phyloP scores from a whole-genome alignment of 2,113 vertebrate species.

The Datnioides undecimradiatus region DNA sequence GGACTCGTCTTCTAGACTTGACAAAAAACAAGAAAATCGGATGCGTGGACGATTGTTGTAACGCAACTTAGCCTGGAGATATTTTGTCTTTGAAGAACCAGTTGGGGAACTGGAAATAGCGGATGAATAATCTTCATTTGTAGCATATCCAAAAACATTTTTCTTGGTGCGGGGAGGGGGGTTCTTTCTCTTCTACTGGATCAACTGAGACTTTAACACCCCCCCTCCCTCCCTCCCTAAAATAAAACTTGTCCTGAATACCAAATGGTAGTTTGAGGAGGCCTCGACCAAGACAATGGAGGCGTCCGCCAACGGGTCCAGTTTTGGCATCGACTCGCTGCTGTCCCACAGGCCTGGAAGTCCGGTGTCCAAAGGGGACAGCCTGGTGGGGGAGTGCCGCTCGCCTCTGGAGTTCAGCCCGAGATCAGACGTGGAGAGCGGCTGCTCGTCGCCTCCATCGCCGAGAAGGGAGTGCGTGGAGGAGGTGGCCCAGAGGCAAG shows the following conservation, averaged over 20 bases:
- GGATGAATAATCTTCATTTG: conserved; percentile 66
- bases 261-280: conserved; percentile 84
- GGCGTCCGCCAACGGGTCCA: conserved; percentile 92
- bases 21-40: conserved; percentile 49
- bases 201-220: conserved; percentile 60
- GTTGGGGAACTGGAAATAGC: conserved; percentile 51
- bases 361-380: conserved; percentile 92
- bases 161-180: conserved; percentile 27
- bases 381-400: conserved; percentile 89
- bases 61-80: conserved; percentile 73
- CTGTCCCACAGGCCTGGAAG: conserved; percentile 94
- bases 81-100: conserved; percentile 51
- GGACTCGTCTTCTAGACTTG: conserved; percentile 39
- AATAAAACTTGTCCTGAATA: conserved; percentile 75
- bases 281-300: conserved; percentile 87
- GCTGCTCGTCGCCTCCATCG: conserved; percentile 92
- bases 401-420: conserved; percentile 96
- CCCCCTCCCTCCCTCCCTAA: conserved; percentile 22
- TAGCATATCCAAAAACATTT: conserved; percentile 28
- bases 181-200: conserved; percentile 68
- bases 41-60: conserved; percentile 74
- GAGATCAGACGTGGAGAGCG: conserved; percentile 92
- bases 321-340: conserved; percentile 98
- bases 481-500: conserved; percentile 83
- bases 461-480: conserved; percentile 93